These are phyloP conservation scores for Nephrotoma guestfalica DNA, from an alignment of 2,888 invertebrate genomes.

Conservation along the genomic window DNA sequence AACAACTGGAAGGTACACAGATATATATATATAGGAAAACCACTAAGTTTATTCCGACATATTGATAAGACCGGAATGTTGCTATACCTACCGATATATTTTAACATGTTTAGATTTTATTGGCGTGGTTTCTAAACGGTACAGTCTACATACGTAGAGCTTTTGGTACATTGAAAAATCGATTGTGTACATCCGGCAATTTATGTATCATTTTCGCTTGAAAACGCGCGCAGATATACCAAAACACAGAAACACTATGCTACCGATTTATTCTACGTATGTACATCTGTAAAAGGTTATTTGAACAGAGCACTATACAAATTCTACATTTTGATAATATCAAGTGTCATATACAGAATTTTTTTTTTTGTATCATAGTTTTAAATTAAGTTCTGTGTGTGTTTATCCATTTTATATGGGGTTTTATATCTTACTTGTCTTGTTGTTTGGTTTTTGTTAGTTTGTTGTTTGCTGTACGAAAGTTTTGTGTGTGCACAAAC, in stretches of 20 bases:
- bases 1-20: neutral
- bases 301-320: neutral
- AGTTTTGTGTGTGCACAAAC: neutral
- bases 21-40: neutral
- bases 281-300: neutral
- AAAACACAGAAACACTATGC: neutral
- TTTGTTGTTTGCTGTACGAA: neutral
- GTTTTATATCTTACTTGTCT: neutral
- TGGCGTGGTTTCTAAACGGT: neutral
- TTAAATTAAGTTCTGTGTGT: neutral
- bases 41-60: neutral
- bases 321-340: neutral
- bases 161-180: neutral
- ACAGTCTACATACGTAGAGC: neutral
- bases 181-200: neutral
- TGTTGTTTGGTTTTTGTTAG: neutral
- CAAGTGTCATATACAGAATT: neutral
- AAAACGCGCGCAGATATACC: neutral
- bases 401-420: neutral
- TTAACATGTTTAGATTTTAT: neutral
- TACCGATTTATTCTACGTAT: neutral
- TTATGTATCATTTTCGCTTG: neutral
- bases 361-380: neutral
- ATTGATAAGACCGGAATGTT: neutral
- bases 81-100: neutral